These are phyloP conservation scores for Sepiola atlantica DNA, from an alignment of 2,888 invertebrate species.

Conservation along the genomic window DNA sequence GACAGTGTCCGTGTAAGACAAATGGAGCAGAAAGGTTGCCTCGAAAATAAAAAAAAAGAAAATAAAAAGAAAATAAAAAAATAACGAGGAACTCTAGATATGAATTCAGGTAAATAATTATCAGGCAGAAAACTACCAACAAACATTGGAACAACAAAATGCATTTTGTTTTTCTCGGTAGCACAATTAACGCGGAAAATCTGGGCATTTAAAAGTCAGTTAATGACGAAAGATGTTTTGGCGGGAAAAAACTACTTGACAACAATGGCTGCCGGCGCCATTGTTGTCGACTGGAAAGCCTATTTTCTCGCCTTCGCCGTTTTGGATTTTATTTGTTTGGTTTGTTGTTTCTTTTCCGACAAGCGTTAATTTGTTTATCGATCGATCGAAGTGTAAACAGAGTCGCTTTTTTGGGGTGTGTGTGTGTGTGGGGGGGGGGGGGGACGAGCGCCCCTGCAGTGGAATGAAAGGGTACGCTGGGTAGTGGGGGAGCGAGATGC, in stretches of 20 bases:
- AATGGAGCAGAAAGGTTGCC: no score
- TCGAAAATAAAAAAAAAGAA: no score
- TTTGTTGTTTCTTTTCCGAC: not conserved
- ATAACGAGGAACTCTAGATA: no score
- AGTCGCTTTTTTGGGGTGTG: not conserved
- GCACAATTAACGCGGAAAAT: not conserved
- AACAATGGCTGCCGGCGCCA: not conserved
- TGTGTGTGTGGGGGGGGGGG: no score
- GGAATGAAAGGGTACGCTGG: not conserved
- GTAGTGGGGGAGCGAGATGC: not conserved
- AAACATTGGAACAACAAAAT: not conserved
- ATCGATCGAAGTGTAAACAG: not conserved
- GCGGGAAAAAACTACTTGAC: not conserved
- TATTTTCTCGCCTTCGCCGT: not conserved
- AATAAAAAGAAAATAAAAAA: no score
- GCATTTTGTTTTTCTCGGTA: not conserved
- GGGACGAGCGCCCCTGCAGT: no score
- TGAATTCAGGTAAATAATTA: not conserved
- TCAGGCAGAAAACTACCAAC: not conserved
- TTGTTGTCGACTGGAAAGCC: not conserved
- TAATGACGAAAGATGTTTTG: not conserved
- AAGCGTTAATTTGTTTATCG: constrained; percentile 2
- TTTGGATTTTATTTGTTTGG: no score
- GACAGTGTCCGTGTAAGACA: no score
- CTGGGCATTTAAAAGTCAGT: not conserved